phyloP scores from a whole-genome alignment of 1,140 invertebrate genomes.

The Oncopodura yosiiana region DNA sequence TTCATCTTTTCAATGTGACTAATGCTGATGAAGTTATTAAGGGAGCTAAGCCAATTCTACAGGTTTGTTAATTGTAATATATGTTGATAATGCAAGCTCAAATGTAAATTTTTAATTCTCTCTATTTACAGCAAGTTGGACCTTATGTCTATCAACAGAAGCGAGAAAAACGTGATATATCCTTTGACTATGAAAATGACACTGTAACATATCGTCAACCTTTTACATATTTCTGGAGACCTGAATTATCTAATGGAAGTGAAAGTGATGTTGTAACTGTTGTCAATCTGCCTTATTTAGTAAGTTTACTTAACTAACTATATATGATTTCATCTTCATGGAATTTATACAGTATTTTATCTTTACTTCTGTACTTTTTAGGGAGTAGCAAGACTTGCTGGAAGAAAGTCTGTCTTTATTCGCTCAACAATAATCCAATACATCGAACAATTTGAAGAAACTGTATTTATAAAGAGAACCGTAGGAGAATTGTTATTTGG shows the following conservation, averaged over 20 bases:
- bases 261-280: conserved; percentile 42
- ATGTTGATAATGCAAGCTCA: too few relatives aligned
- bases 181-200: conserved; percentile 39
- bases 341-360: background rate
- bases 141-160: conserved; percentile 22
- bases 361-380: background rate
- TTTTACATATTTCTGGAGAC: conserved; percentile 42
- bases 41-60: conserved; percentile 14
- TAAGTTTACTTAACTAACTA: conserved; percentile 31
- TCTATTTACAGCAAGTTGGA: conserved; percentile 8
- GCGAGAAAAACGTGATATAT: conserved; percentile 14
- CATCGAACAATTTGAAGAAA: conserved; percentile 15
- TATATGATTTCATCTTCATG: background rate
- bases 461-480: conserved; percentile 12
- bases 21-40: conserved; percentile 10
- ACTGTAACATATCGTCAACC: conserved; percentile 45
- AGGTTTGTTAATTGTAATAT: too few relatives aligned
- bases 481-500: conserved; percentile 17
- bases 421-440: conserved; percentile 11
- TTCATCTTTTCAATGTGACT: conserved; percentile 23
- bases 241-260: conserved; percentile 41
- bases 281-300: conserved; percentile 44
- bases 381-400: background rate
- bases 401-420: background rate
- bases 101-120: conserved; percentile 2